Percentiles rank a stretch among this genome's conserved stretches.
phyloP scores from a whole-genome alignment of 1,140 invertebrate genomes.

The Sinella curviseta region DNA sequence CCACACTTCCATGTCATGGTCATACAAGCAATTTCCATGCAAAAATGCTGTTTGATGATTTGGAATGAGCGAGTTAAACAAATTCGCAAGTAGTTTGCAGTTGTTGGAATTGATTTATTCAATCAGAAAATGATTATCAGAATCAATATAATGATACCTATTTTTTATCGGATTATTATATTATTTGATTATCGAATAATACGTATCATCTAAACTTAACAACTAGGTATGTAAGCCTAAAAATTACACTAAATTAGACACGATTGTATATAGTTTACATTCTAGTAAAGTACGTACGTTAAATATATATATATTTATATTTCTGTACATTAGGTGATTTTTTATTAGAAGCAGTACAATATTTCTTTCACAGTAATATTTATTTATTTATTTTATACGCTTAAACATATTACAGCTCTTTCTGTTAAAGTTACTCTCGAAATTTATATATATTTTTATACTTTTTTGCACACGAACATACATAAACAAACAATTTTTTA shows the following conservation, averaged over 20 bases:
- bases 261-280: too few relatives aligned
- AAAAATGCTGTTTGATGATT: too few relatives aligned
- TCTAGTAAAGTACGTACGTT: background rate
- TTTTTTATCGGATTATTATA: conserved; percentile 16
- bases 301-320: background rate
- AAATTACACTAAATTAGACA: too few relatives aligned
- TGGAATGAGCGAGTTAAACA: too few relatives aligned
- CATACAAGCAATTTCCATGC: too few relatives aligned
- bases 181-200: conserved; percentile 16
- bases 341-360: background rate
- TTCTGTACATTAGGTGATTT: background rate
- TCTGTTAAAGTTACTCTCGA: background rate
- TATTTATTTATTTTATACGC: background rate
- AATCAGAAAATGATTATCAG: conserved; percentile 8
- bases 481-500: too few relatives aligned
- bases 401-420: background rate
- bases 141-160: conserved; percentile 13
- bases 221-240: background rate
- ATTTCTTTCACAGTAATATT: background rate
- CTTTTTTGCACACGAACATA: too few relatives aligned
- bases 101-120: conserved; percentile 12
- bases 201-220: background rate
- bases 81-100: too few relatives aligned
- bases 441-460: too few relatives aligned
- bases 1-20: too few relatives aligned